These are phyloP conservation scores for Dyspetes luteomarginatus DNA, from an alignment of 2,888 invertebrate genomes.

Conservation along the genomic window DNA sequence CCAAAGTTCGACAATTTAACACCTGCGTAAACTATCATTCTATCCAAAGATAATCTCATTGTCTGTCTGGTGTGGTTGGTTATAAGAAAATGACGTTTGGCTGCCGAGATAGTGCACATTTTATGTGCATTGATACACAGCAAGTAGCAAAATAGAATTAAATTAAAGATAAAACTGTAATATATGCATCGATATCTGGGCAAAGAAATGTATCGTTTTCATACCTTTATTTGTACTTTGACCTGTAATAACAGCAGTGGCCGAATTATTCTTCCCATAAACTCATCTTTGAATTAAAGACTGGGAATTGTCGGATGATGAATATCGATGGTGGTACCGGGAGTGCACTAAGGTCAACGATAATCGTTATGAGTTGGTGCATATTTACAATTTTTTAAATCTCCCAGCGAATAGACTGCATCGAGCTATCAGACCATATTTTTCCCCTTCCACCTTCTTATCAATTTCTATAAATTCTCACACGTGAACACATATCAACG, in stretches of 20 bases:
- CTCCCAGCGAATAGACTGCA: no score
- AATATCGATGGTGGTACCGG: no score
- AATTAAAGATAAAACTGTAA: conserved; percentile 18
- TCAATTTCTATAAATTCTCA: no score
- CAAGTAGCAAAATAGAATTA: conserved; percentile 37
- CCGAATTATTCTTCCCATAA: neutral
- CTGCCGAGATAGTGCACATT: neutral
- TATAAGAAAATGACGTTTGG: conserved; percentile 20
- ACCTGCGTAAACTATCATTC: conserved; percentile 54
- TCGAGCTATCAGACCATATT: no score
- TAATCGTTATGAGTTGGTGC: no score
- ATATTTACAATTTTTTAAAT: no score
- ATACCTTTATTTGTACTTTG: neutral
- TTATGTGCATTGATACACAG: conserved; percentile 3
- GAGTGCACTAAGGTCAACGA: no score
- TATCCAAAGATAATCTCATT: conserved; percentile 55
- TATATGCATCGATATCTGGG: neutral
- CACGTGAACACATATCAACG: no score
- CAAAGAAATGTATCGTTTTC: conserved; percentile 42
- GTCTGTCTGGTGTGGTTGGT: conserved; percentile 25
- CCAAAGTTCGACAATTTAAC: conserved; percentile 59
- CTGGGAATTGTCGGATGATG: no score
- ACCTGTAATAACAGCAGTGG: neutral
- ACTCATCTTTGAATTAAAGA: no score
- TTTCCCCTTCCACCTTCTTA: no score